Percentiles rank a stretch among this genome's conserved stretches.
These are phyloP conservation scores for Choreutis nemorana DNA, from an alignment of 2,888 invertebrate genomes.

Conservation along the genomic window DNA sequence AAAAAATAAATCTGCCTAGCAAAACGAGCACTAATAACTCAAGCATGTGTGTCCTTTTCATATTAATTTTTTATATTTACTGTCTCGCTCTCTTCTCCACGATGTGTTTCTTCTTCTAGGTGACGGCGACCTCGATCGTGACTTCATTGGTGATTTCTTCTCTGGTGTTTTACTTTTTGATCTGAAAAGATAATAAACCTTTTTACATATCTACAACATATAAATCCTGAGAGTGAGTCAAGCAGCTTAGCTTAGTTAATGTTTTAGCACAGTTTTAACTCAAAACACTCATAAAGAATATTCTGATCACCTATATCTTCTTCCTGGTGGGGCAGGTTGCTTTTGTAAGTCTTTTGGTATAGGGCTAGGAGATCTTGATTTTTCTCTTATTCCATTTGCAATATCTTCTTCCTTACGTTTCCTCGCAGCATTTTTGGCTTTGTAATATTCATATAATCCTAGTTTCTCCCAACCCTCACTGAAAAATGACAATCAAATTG, in stretches of 20 bases:
- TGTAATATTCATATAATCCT: constrained; percentile 97
- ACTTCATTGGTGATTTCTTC: constrained; percentile 51
- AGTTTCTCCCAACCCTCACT: constrained; percentile 99
- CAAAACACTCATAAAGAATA: neutral
- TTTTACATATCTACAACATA: too few relatives aligned
- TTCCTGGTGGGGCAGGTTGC: constrained; percentile 75
- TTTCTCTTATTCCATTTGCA: constrained; percentile 72
- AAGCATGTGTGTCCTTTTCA: too few relatives aligned
- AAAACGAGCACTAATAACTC: too few relatives aligned
- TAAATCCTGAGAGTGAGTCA: too few relatives aligned
- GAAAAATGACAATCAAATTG: constrained; percentile 21
- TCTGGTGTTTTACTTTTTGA: constrained; percentile 55
- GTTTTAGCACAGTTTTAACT: neutral
- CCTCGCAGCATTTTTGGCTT: constrained; percentile 91
- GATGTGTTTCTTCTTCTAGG: constrained; percentile 32
- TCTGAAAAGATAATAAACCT: constrained; percentile 17
- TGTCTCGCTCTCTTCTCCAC: constrained; percentile 45
- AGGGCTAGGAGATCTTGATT: constrained; percentile 82
- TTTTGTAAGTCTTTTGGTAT: constrained; percentile 77
- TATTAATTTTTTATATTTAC: too few relatives aligned
- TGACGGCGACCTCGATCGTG: constrained; percentile 63
- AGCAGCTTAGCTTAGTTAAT: too few relatives aligned
- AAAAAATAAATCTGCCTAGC: too few relatives aligned
- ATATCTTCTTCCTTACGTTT: constrained; percentile 89
- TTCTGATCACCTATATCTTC: constrained; percentile 69